Base-by-base conservation (phyloP, 2,888 invertebrate species). In the Sclerodermus sp. region DNA sequence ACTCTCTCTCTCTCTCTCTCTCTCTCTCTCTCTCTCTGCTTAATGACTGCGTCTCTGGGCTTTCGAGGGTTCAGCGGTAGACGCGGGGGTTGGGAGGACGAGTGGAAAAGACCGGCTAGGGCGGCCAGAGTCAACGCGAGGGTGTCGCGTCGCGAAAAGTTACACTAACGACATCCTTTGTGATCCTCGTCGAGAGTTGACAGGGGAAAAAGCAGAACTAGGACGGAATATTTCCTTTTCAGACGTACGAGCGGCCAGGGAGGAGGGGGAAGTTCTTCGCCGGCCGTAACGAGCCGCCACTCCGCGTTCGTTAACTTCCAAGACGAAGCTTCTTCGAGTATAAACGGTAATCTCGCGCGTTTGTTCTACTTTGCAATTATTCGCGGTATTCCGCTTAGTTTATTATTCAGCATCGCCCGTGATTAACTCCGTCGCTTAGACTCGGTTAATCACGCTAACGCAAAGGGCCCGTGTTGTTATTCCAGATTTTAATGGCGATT, bases 261-360 rank as follows among this genome's bases (percentile, higher is more conserved):
- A 42, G 49, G 51, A 47, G 47, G 52, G 4, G 54, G 45, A 54
- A 63, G 57, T 53, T 60, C 54, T 53, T 49, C 54, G 8, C n/a
- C 49, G 53, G 58, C 55, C 63, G 63, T 54, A 62, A 63, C 63
- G 60, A 62, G 62, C 53, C 62, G 45, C 53, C 50, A 59, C 57
- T 53, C 49, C 39, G 47, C 51, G 51, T 63, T 63, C 62, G 60
- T 63, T 63, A 63, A 63, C 54, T 60, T 58, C 49, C 58, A 57
- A 63, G 63, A 63, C 57, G 63, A 58, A 60, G 56, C 60, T 50
- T 56, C 55, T 43, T 5, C 42, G 50, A 47, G 30, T 31, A 40
- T 40, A 62, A 47, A 55, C 38, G 18, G 38, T 17, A 38, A 38
- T 38, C 18, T 38, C 38, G 23, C 23, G 16, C 38, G 38, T 38